Conservation (phyloP, 2,797 vertebrate genomes). For the Hylomyscus alleni region DNA sequence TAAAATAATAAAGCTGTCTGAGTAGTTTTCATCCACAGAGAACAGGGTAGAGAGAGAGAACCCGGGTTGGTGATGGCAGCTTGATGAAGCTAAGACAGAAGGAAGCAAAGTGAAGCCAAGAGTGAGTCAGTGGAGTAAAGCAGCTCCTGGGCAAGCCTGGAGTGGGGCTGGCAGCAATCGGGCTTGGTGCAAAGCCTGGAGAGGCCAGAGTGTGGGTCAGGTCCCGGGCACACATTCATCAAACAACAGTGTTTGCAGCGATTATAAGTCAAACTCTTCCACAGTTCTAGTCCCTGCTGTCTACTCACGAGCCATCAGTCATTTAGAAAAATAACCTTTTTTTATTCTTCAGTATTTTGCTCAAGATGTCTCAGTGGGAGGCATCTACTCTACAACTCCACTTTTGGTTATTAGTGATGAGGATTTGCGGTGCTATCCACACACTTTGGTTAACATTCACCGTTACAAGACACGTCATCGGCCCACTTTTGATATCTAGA, state of each 20-base stretch:
- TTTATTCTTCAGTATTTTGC: neutral
- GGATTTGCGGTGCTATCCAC: neutral
- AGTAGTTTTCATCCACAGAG: too few species aligned
- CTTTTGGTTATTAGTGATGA: neutral
- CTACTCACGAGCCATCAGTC: neutral
- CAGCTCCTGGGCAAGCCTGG: too few species aligned
- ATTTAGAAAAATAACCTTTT: neutral
- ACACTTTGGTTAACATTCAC: neutral
- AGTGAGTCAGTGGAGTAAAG: too few species aligned
- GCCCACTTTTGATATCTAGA: constrained; percentile 9
- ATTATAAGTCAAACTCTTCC: neutral
- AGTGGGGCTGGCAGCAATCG: too few species aligned
- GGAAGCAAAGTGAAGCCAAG: too few species aligned
- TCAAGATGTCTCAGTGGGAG: neutral
- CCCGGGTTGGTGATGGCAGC: too few species aligned
- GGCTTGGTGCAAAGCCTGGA: too few species aligned
- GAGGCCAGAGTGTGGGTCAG: too few species aligned
- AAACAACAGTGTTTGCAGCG: neutral
- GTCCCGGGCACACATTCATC: neutral
- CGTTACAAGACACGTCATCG: neutral
- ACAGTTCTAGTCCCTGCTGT: neutral
- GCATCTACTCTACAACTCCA: neutral
- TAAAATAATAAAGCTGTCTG: too few species aligned
- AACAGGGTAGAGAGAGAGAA: too few species aligned
- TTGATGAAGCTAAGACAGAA: too few species aligned